Percentiles rank a stretch among this genome's conserved stretches.
These are phyloP conservation scores for Sylvilagus floridanus DNA, from an alignment of 2,797 vertebrate species.

Conservation along the genomic window DNA sequence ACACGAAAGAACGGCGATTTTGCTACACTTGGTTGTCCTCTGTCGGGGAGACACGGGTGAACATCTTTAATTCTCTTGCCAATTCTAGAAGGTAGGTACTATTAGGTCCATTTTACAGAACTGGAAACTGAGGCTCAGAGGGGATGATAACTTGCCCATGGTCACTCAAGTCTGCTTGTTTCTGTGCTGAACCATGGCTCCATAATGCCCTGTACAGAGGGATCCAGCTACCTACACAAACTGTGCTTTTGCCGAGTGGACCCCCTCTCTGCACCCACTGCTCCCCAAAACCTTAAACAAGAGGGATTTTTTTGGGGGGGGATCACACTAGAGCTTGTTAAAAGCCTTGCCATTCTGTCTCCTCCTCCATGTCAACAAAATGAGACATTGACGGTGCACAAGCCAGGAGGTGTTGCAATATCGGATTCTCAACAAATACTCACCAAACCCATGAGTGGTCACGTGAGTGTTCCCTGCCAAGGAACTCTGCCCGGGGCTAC, in stretches of 20 bases:
- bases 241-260: background rate
- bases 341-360: background rate
- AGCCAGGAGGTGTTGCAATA: background rate
- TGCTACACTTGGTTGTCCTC: background rate
- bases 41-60: background rate
- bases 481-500: background rate
- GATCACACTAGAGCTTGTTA: background rate
- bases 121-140: background rate
- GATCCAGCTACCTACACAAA: background rate
- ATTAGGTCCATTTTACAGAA: background rate
- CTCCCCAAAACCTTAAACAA: background rate
- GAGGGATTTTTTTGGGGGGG: background rate
- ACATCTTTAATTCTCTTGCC: constrained; percentile 15
- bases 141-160: background rate
- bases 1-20: background rate
- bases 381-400: rapidly evolving
- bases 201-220: too few species aligned
- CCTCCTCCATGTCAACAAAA: background rate
- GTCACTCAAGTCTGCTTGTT: background rate
- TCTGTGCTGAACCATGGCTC: background rate
- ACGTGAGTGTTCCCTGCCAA: background rate
- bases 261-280: background rate
- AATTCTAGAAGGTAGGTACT: too few species aligned
- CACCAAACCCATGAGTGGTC: background rate
- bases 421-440: background rate